A percentile compares a stretch with the other conserved stretches of the same genome.
Evolutionary conservation across 2,888 invertebrate genomes (phyloP).

Genomic region (Tipula lateralis): DNA sequence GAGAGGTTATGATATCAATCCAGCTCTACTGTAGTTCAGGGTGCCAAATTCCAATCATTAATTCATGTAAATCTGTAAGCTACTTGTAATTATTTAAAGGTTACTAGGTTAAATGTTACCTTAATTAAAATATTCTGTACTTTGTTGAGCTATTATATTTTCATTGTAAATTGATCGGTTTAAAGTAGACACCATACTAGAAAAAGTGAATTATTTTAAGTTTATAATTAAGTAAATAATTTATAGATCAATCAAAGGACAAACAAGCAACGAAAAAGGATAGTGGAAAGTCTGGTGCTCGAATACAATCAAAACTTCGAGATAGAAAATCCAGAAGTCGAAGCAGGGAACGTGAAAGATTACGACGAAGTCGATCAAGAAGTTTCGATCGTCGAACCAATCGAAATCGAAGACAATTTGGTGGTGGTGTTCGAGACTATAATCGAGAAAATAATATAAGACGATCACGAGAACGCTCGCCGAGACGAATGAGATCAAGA

Average conservation of each 20-base stretch:
- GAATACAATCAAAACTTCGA: constrained; percentile 30
- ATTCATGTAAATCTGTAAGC: too few species aligned
- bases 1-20: too few species aligned
- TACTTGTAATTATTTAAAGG: too few species aligned
- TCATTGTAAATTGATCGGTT: too few species aligned
- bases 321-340: constrained; percentile 37
- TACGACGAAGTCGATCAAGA: constrained; percentile 34
- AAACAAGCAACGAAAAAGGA: not conserved
- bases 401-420: constrained; percentile 39
- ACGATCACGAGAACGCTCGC: constrained; percentile 41
- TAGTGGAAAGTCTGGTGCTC: not conserved
- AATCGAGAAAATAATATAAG: constrained; percentile 34
- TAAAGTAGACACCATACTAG: too few species aligned
- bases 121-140: too few species aligned
- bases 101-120: too few species aligned
- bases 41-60: too few species aligned
- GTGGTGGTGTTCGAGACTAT: constrained; percentile 34
- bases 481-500: constrained; percentile 32
- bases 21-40: too few species aligned
- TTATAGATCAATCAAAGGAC: not conserved
- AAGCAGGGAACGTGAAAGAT: constrained; percentile 31
- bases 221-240: too few species aligned
- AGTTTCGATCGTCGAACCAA: constrained; percentile 35
- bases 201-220: too few species aligned
- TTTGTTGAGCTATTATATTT: too few species aligned